phyloP scores from a whole-genome alignment of 2,797 vertebrate species.

The Semaprochilodus insignis region DNA sequence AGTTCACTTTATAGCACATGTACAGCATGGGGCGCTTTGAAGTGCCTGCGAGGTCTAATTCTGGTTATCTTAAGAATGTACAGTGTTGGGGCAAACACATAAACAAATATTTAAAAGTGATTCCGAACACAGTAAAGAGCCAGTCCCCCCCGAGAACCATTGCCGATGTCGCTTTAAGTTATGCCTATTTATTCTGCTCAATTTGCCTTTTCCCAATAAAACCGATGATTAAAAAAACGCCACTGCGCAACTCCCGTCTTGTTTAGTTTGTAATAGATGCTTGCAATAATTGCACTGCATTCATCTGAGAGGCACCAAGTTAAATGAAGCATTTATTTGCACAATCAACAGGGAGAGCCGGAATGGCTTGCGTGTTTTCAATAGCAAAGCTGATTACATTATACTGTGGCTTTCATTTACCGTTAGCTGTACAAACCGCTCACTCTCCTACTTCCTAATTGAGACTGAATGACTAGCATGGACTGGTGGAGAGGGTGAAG shows the following conservation, averaged over 20 bases:
- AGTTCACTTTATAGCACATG: conserved; percentile 10
- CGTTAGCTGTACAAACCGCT: conserved; percentile 42
- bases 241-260: conserved; percentile 19
- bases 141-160: conserved; percentile 5
- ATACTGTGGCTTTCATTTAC: conserved; percentile 56
- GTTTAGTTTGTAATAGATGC: conserved; percentile 46
- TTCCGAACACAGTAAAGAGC: conserved; percentile 5
- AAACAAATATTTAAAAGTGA: conserved; percentile 21
- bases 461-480: conserved; percentile 48
- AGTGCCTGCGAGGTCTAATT: neutral
- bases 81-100: neutral
- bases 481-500: conserved; percentile 43
- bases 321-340: conserved; percentile 57
- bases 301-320: conserved; percentile 40
- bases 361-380: conserved; percentile 52
- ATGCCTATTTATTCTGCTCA: conserved; percentile 39
- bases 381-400: conserved; percentile 57
- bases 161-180: conserved; percentile 12
- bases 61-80: neutral
- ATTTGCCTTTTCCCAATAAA: conserved; percentile 43
- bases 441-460: conserved; percentile 39
- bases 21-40: conserved; percentile 7
- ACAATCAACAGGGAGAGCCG: conserved; percentile 51
- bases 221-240: conserved; percentile 32
- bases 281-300: conserved; percentile 43